These are phyloP conservation scores for Polyodon spathula DNA, from an alignment of 2,113 vertebrate species.

Conservation along the genomic window DNA sequence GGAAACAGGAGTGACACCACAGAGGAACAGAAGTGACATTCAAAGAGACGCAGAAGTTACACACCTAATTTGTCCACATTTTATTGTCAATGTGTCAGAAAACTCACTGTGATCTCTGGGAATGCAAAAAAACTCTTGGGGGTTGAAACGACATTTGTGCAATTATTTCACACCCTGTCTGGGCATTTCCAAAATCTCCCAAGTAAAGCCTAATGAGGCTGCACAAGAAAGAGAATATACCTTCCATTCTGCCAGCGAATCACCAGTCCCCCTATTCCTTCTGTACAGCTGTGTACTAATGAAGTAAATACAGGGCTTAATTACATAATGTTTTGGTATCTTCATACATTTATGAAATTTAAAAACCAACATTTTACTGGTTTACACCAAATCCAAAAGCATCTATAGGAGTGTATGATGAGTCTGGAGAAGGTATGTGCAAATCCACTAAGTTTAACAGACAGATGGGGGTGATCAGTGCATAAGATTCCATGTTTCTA, in stretches of 20 bases:
- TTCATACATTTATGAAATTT: too few relatives aligned
- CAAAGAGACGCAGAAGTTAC: background rate
- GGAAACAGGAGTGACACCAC: background rate
- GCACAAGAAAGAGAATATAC: conserved; percentile 1
- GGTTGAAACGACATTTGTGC: background rate
- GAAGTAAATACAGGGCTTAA: too few relatives aligned
- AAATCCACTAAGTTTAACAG: too few relatives aligned
- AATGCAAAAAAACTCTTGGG: background rate
- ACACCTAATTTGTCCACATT: conserved; percentile 6
- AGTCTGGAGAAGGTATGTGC: too few relatives aligned
- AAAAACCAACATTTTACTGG: too few relatives aligned
- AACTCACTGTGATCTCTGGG: background rate
- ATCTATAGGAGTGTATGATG: too few relatives aligned
- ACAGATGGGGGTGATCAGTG: too few relatives aligned
- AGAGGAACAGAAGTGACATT: background rate
- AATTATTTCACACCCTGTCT: background rate
- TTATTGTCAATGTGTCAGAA: background rate
- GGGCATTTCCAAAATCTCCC: background rate
- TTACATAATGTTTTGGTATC: too few relatives aligned
- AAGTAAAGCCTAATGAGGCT: background rate
- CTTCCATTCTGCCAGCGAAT: background rate
- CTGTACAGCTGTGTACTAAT: too few relatives aligned
- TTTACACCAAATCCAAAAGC: too few relatives aligned
- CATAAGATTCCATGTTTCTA: too few relatives aligned
- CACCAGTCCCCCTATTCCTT: background rate